Evolutionary conservation across 1,140 invertebrate species (phyloP).

Genomic region (Atta cephalotes): DNA sequence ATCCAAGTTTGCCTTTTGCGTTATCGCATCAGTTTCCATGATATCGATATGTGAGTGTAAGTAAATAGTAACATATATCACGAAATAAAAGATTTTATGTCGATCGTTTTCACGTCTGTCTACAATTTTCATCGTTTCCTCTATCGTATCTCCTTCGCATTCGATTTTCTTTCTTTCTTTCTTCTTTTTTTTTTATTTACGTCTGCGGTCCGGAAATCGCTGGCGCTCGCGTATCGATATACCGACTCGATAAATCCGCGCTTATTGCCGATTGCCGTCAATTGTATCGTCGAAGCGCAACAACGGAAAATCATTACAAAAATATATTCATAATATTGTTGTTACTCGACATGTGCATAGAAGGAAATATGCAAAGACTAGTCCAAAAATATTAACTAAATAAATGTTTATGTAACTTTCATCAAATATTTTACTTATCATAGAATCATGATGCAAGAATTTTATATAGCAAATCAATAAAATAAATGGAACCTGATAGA

Average conservation of each 20-base stretch:
- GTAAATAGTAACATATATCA: background rate
- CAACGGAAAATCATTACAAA: slow-evolving; percentile 15
- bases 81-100: slow-evolving; percentile 3
- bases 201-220: background rate
- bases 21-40: slow-evolving; percentile 19
- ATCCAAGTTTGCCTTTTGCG: background rate
- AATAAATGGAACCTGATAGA: too few species aligned
- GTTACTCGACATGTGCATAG: background rate
- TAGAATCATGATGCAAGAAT: too few species aligned
- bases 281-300: slow-evolving; percentile 26
- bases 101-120: slow-evolving; percentile 48
- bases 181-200: background rate
- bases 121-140: slow-evolving; percentile 40
- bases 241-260: slow-evolving; percentile 50
- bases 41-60: slow-evolving; percentile 6
- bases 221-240: slow-evolving; percentile 21
- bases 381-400: too few species aligned
- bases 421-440: too few species aligned
- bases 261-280: slow-evolving; percentile 57
- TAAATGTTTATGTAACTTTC: too few species aligned
- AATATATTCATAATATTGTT: slow-evolving; percentile 26
- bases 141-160: slow-evolving; percentile 1
- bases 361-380: background rate
- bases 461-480: too few species aligned
- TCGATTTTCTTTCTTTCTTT: background rate